A percentile compares a stretch with the other conserved stretches of the same genome.
These are phyloP conservation scores for Drosophila mayri DNA, from an alignment of 1,140 invertebrate species.

Conservation along the genomic window DNA sequence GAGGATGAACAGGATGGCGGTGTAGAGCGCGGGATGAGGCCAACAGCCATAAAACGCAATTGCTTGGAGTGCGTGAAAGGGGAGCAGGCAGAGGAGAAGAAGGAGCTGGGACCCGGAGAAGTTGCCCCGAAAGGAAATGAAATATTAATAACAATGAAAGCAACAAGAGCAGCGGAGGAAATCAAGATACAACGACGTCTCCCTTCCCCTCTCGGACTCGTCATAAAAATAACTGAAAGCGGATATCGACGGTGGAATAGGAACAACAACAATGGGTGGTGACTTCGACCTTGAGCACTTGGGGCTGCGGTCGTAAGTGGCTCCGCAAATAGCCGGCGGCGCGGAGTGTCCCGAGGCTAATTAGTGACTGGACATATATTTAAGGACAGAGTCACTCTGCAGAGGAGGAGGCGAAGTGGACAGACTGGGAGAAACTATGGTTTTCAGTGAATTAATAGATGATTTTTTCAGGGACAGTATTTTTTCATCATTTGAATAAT, in stretches of 20 bases:
- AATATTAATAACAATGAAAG: constrained; percentile 66
- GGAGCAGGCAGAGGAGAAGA: background rate
- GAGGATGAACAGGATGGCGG: constrained; percentile 2
- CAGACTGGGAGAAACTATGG: background rate
- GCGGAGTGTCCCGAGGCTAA: constrained; percentile 35
- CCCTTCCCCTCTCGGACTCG: constrained; percentile 1
- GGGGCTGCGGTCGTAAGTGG: constrained; percentile 37
- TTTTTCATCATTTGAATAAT: background rate
- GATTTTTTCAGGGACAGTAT: background rate
- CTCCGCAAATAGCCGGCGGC: constrained; percentile 33
- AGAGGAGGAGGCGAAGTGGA: background rate
- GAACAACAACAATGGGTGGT: constrained; percentile 5
- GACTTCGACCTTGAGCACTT: constrained; percentile 33
- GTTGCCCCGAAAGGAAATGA: constrained; percentile 52
- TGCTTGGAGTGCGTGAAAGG: constrained; percentile 22
- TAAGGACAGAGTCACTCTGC: constrained; percentile 9
- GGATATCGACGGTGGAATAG: constrained; percentile 36
- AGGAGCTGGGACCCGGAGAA: background rate
- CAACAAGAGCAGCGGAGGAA: constrained; percentile 45
- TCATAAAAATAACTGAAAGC: constrained; percentile 60
- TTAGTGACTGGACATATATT: constrained; percentile 46
- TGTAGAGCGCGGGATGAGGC: background rate
- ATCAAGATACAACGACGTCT: constrained; percentile 26
- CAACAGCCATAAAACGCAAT: constrained; percentile 58
- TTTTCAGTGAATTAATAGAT: background rate